A percentile compares a stretch with the other conserved stretches of the same genome.
phyloP scores from a whole-genome alignment of 2,888 invertebrate genomes.

The Diarsia dahlii region DNA sequence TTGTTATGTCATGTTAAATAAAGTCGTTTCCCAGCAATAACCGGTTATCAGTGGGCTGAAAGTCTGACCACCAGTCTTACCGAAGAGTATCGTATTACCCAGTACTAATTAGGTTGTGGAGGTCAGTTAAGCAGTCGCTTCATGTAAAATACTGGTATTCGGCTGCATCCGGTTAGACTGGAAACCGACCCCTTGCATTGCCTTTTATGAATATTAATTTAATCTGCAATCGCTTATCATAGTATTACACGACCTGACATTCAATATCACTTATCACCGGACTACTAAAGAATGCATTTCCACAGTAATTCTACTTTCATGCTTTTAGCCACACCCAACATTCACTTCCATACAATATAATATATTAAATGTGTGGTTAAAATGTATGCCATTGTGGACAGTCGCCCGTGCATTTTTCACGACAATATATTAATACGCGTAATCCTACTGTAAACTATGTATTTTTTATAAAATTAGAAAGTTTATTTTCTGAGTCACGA shows the following conservation, averaged over 20 bases:
- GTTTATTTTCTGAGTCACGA: slow-evolving; percentile 40
- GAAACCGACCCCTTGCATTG: neutral
- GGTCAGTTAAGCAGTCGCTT: no score
- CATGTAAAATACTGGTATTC: no score
- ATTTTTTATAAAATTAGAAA: slow-evolving; percentile 35
- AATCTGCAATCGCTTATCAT: slow-evolving; percentile 15
- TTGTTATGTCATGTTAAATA: no score
- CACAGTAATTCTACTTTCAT: slow-evolving; percentile 52
- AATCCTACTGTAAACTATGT: slow-evolving; percentile 11
- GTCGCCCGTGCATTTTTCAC: slow-evolving; percentile 32
- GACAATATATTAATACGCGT: slow-evolving; percentile 37
- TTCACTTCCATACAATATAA: slow-evolving; percentile 31
- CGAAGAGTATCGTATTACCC: no score
- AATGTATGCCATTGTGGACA: slow-evolving; percentile 50
- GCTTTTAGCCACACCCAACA: slow-evolving; percentile 53
- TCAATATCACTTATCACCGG: slow-evolving; percentile 22
- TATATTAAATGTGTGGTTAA: slow-evolving; percentile 23
- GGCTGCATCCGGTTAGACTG: no score
- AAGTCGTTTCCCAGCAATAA: no score
- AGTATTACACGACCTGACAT: slow-evolving; percentile 23
- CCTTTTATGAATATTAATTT: slow-evolving; percentile 8
- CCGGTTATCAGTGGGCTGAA: no score
- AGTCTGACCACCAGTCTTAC: no score
- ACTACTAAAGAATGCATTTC: slow-evolving; percentile 52
- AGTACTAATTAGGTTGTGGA: no score